Conservation (phyloP, 2,113 vertebrate genomes). For the Tonatia bakeri region DNA sequence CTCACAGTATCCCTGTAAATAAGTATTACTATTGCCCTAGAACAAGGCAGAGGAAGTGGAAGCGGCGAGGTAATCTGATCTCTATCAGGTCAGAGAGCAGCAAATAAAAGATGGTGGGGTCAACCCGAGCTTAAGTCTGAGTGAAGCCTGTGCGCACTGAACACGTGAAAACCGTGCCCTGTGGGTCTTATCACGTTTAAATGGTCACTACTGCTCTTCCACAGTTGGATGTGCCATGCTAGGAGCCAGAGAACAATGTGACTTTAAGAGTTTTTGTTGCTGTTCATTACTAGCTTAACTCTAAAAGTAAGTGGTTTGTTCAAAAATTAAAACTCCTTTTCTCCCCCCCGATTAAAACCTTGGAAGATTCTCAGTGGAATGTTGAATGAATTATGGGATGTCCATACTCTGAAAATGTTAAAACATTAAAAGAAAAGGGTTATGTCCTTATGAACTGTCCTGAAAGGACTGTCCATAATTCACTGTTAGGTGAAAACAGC, state of each 20-base stretch:
- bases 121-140: not conserved
- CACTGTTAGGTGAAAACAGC: not conserved
- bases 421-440: not conserved
- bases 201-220: not conserved
- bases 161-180: not conserved
- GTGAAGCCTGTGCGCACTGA: not conserved
- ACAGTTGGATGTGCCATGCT: not conserved
- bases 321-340: not conserved
- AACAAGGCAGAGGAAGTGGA: not conserved
- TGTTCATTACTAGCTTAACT: not conserved
- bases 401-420: not conserved
- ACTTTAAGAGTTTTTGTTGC: not conserved
- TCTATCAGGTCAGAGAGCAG: not conserved
- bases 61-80: not conserved
- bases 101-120: not conserved
- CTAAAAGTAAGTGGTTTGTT: not conserved
- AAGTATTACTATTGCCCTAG: not conserved
- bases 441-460: not conserved
- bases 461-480: not conserved
- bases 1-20: not conserved
- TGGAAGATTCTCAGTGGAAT: not conserved
- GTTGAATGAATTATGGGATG: not conserved
- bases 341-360: not conserved
- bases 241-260: not conserved
- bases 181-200: not conserved